Evolutionary conservation across 1,140 invertebrate species (phyloP), one percentile per base, ranked within the genome.

Genomic region (Spodoptera litura): DNA sequence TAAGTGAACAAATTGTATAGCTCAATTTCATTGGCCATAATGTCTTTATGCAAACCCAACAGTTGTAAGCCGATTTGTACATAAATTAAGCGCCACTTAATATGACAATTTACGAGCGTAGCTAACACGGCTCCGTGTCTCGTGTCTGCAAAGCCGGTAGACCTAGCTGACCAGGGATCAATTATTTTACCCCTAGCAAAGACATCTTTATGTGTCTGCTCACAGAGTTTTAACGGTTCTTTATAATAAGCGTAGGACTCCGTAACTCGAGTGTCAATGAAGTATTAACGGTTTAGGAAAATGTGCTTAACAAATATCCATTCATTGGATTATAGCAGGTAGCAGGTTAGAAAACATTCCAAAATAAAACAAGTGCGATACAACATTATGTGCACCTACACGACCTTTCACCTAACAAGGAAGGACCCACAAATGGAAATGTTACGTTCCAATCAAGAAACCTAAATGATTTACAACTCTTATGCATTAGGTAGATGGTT

Each of bases 51-150:
- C 76, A 81, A 80, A 79, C 80, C 78, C 70, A 79, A 80, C 68
- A 83, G 78, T 78, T 76, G 68, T 85, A 88, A 87, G 81, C 86
- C 74, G 81, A 87, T 84, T 85, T 81, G 66, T 80, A 76, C 55
- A 82, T 86, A 84, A 85, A 85, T 85, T 82, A 81, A 89, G 81
- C 82, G 72, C 78, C 81, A 76, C 62, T 85, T 89, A 88, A 89
- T 88, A 89, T 88, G 88, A 90, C 83, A 88, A 89, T 90, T 88
- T 89, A 90, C 83, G 83, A 84, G 80, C 82, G 71, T 85, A 62
- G 66, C 81, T 84, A 87, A 87, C 71, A 81, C 72, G 68, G 78
- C 71, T 83, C 52, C 82, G 68, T 74, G 81, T 81, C 52, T 59
- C 31, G 62, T 77, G 75, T 59, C 59, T 68, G 64, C 70, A 78